Base-by-base conservation (phyloP, 2,888 invertebrate genomes). In the Cantharis lateralis region DNA sequence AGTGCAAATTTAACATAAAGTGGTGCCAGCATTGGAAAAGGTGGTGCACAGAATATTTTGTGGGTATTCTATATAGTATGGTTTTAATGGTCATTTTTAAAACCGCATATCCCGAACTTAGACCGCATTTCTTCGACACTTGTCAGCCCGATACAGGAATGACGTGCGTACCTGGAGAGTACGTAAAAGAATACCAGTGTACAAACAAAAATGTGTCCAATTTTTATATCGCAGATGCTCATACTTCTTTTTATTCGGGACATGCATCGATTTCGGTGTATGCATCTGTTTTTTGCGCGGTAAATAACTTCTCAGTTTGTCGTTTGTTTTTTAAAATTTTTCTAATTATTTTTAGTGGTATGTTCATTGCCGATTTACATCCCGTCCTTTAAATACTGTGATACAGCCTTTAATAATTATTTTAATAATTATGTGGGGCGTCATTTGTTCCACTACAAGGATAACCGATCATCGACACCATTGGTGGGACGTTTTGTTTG, bases 401-500 rank as follows among this genome's bases (percentile, higher is more conserved):
- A 24, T 66, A 10, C 18, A 66, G 9, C 64, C 64, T n/a, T 24
- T 66, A 9, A 9, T 66, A n/a, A 66, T 66, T 24, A 66, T 24
- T 78, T 87, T 89, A 0, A 82, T 90, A 76, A 84, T 93, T 72
- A 85, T 91, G 1, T 94, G 93, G 91, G 91, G 92, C 0, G 87
- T 91, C 0, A 87, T 91, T 28, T 94, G 93, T 84, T 91, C 93
- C 0, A 86, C 94, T 61, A 92, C 93, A 13, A 89, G 95, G 79
- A 90, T 95, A 80, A 91, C 92, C 0, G 95, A 95, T 86, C 91
- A 92, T 85, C 88, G 94, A 24, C 95, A 95, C 85, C 94, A 95
- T 85, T 95, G 94, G 93, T 94, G 94, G 93, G 95, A 95, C 84
- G 94, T 95, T 0, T 87, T 93, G 1, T 91, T 90, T 28, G 95